These are phyloP conservation scores for Cyclina sinensis DNA, from an alignment of 1,140 invertebrate species.

Conservation along the genomic window DNA sequence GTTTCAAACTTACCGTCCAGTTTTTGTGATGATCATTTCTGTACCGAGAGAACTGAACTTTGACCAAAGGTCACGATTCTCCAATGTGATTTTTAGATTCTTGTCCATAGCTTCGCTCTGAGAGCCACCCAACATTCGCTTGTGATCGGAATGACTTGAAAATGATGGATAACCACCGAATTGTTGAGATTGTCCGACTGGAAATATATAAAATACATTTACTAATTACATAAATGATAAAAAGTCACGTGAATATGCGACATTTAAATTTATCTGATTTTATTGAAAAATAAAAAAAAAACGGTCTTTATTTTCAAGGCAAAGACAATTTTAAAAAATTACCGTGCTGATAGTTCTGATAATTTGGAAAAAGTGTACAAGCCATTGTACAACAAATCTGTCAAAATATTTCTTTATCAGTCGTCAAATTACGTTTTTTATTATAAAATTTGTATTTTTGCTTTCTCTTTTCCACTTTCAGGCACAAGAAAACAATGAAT, in stretches of 20 bases:
- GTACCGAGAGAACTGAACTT: constrained; percentile 99
- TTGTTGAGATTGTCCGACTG: constrained; percentile 82
- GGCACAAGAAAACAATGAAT: too few species aligned
- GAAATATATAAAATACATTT: constrained; percentile 4
- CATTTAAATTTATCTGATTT: too few species aligned
- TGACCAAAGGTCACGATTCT: constrained; percentile 95
- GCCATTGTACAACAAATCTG: too few species aligned
- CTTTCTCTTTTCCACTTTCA: too few species aligned
- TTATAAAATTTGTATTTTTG: too few species aligned
- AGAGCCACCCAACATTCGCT: constrained; percentile 74
- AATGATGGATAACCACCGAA: constrained; percentile 83
- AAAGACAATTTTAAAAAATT: too few species aligned
- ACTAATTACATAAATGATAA: background rate
- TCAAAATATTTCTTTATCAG: too few species aligned
- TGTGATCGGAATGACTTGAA: constrained; percentile 76
- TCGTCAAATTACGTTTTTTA: too few species aligned
- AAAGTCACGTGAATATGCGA: too few species aligned
- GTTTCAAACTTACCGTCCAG: constrained; percentile 94
- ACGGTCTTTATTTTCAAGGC: too few species aligned
- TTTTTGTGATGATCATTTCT: constrained; percentile 99
- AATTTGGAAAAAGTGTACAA: background rate
- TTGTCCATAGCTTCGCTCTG: constrained; percentile 81
- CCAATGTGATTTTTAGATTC: constrained; percentile 84
- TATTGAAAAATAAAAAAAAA: too few species aligned
- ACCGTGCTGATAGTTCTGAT: too few species aligned